Evolutionary conservation across 37 sponge, comb jelly and placozoan species (phyloP), one percentile per base, ranked within the genome.

Genomic region (Crambe crambe): DNA sequence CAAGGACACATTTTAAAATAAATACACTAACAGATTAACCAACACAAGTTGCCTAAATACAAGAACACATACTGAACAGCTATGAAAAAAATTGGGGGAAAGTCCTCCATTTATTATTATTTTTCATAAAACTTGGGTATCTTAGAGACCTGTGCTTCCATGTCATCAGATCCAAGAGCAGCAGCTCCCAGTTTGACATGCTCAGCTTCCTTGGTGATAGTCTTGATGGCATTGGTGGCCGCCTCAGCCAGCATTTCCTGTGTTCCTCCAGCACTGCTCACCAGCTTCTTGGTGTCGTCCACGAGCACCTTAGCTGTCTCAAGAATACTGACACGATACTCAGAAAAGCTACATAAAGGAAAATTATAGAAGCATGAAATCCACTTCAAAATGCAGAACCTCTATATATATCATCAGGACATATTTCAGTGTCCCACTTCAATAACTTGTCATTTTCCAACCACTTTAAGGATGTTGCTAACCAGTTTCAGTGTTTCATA

Each of bases 221-320:
- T 91, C 32, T 64, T 76, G 32, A 91, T 83, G 23, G 89, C 83
- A 23, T 62, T 63, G 0, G 23, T 22, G 1, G 94, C 92, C 0
- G 96, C 97, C 29, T 89, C 80, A n/a, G 96, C 97, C 54, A 98
- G 76, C 67, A 83, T 63, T 39, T 93, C 87, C 84, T 98, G 99
- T 0, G 93, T 73, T 0, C 83, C 89, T 5, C 85, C 93, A 12
- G 95, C 96, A 77, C 95, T 87, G 68, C 87, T 83, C 4, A 94
- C 97, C 74, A 98, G 73, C 23, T 84, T 63, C 79, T 94, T 94
- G 27, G 97, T 96, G 84, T 96, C 93, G 38, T 98, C 97, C 30
- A 96, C 95, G 59, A 98, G 73, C 22, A 44, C 37, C 72, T 94
- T 94, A 38, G 92, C 95, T 22, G 84, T 87, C 78, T 83, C 80